phyloP scores from a whole-genome alignment of 2,888 invertebrate species.

The Apamea sordens region DNA sequence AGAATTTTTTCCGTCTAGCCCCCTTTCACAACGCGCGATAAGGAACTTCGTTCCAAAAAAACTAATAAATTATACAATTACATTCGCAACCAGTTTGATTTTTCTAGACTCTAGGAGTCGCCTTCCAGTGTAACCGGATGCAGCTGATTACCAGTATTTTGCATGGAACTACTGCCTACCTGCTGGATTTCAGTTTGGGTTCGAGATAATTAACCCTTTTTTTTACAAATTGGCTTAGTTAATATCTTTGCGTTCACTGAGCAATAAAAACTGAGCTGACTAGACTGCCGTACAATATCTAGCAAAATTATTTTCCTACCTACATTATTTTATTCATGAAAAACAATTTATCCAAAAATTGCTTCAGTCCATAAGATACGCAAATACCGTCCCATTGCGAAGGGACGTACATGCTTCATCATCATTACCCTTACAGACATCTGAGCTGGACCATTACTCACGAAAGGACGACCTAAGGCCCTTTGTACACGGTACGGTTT shows the following conservation, averaged over 20 bases:
- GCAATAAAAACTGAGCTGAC: background rate
- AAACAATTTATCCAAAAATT: background rate
- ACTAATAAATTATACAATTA: too few species aligned
- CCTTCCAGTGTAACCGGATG: too few species aligned
- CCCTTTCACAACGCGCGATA: too few species aligned
- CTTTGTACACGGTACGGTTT: too few species aligned
- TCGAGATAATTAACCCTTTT: background rate
- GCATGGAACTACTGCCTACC: background rate
- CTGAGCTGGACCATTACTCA: constrained; percentile 47
- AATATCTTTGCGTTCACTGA: background rate
- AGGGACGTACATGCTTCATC: constrained; percentile 45
- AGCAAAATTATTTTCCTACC: background rate
- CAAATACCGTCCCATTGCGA: constrained; percentile 46
- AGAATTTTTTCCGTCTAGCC: too few species aligned
- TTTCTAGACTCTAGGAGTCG: too few species aligned
- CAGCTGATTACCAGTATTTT: background rate
- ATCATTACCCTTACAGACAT: constrained; percentile 53
- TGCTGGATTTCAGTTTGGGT: background rate
- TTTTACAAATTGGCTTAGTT: background rate
- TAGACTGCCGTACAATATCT: background rate
- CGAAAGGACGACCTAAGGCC: constrained; percentile 47
- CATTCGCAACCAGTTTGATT: too few species aligned
- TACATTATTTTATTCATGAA: background rate
- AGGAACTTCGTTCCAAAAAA: too few species aligned
- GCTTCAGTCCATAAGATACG: background rate